Evolutionary conservation across 2,888 invertebrate species (phyloP), one percentile per base, ranked within the genome.

Genomic region (Atethmia centrago): DNA sequence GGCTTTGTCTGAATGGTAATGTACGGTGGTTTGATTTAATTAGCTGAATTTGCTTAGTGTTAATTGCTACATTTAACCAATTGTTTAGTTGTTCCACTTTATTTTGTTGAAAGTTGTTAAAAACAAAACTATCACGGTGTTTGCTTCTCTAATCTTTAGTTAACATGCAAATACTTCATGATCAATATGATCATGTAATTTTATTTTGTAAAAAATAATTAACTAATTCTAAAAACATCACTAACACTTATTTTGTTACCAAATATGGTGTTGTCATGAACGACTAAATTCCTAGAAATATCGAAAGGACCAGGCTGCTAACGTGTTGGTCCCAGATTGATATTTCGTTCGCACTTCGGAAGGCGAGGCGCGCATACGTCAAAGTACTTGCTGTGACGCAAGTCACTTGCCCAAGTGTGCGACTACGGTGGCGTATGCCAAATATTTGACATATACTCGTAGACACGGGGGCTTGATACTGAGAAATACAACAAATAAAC

Each of bases 371-470:
- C 74, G 85, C 83, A 84, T 90, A 87, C 91, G 91, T 91, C 91
- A 91, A 85, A 82, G 80, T 83, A 74, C 81, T 79, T 75, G 84
- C 76, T 87, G 77, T 91, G 91, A 91, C 91, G 91, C 87, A 90
- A 88, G 77, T 88, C 82, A 85, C 76, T 82, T 75, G 80, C 70
- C 79, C 85, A 87, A 87, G 82, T 85, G 87, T 85, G 88, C 82
- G 88, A 85, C 80, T 78, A 77, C 81, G 76, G 66, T 71, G 74
- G 73, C 77, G 79, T 84, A 86, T 81, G 85, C 87, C 84, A 88
- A 89, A 90, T 88, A 88, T 88, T 89, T 89, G 86, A 86, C 83
- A 86, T 78, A 82, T 82, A n/a, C n/a, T n/a, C n/a, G n/a, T n/a
- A 85, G 80, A 81, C 73, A 84, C 78, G 80, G 80, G 73, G 85